Conservation (phyloP, 1,140 invertebrate species). For the Bombus ignitus region DNA sequence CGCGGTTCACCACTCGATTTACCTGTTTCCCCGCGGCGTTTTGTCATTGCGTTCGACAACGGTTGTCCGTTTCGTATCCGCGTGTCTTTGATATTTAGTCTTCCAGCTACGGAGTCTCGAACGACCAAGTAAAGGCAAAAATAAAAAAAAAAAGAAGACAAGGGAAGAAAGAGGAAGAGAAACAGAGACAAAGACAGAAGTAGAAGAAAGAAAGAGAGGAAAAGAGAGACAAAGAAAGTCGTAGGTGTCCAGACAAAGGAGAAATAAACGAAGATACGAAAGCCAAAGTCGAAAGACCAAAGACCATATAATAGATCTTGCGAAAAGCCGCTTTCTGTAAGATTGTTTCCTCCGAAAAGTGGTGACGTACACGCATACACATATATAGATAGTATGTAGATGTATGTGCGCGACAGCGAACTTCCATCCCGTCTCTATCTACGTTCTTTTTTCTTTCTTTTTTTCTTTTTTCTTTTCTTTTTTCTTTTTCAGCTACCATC, state of each 20-base stretch:
- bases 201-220: not conserved
- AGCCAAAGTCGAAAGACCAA: constrained; percentile 58
- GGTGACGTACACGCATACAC: not conserved
- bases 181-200: not conserved
- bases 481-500: constrained; percentile 45
- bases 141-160: not conserved
- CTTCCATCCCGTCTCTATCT: constrained; percentile 37
- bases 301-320: constrained; percentile 25
- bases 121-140: constrained; percentile 54
- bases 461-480: not conserved
- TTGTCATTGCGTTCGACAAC: not conserved
- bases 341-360: constrained; percentile 13
- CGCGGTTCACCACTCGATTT: accelerated
- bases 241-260: constrained; percentile 37
- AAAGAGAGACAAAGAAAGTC: constrained; percentile 41
- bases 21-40: accelerated
- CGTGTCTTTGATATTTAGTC: constrained; percentile 27
- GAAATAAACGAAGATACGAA: constrained; percentile 62
- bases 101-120: constrained; percentile 48
- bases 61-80: not conserved
- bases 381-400: not conserved
- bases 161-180: not conserved
- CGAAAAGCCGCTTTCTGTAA: constrained; percentile 34
- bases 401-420: not conserved
- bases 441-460: not conserved